Evolutionary conservation across 2,113 vertebrate species (phyloP), one percentile per base, ranked within the genome.

Genomic region (Antigone vipio): DNA sequence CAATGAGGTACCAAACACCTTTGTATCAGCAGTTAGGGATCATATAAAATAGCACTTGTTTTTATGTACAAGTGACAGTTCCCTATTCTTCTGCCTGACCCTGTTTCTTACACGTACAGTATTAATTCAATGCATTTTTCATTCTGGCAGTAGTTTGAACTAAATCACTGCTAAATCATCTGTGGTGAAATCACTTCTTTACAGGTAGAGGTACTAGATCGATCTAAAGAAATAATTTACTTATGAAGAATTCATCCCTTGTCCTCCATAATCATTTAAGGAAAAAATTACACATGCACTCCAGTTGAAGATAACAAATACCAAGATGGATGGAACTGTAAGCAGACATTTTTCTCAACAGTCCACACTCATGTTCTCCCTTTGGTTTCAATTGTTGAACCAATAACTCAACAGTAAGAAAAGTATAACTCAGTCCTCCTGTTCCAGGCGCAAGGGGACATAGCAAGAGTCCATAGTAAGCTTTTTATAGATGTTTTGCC

Each of bases 81-180:
- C 32, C 49, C 15, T 77, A 5, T 73, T 95, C 91, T 42, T 88
- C 45, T 91, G 47, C 34, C 34, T 81, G 68, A 86, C 69, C 52
- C 52, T 74, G 17, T 50, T 88, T 88, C 63, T 72, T 84, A 72
- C 44, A 63, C 0, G 4, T 59, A 86, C n/a, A 76, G 29, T 60
- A 89, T 86, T 93, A 95, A 92, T 94, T 63, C 74, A 53, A 64
- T 19, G 22, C 21, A 75, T 86, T 96, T 92, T 96, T 96, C 68
- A 96, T 87, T 71, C 60, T 95, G 83, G 60, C 79, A 84, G 68
- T 94, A 89, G 73, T 90, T 88, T 88, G 87, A 95, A 91, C 85
- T 86, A 79, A 83, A 91, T 66, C 47, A 66, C 47, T 77, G 44
- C 45, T 88, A 95, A 91, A 86, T 94, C 52, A 71, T 58, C 72